Evolutionary conservation across 2,888 invertebrate species (phyloP), one percentile per base, ranked within the genome.

Genomic region (Sericinus montela): DNA sequence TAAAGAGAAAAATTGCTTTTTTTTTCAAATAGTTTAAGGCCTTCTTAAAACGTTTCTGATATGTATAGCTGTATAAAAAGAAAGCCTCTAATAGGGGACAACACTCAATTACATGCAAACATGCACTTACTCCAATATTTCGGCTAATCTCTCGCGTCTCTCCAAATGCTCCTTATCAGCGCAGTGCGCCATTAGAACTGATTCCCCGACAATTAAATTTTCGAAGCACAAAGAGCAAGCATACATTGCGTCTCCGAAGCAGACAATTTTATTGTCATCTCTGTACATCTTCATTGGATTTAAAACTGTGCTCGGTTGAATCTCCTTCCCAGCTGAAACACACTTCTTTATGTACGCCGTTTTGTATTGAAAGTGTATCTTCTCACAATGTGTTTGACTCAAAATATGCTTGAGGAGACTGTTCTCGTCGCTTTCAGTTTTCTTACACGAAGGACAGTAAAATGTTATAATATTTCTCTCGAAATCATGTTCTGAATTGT

Each of bases 221-320:
- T 86, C 87, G 45, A 88, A 86, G 58, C 88, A 88, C 1, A 88
- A 56, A 0, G 89, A 75, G 45, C 88, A 88, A 5, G 89, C 88
- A 1, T 81, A 88, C 56, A 76, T 55, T 0, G 82, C 81, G 59
- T 88, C 86, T 0, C 88, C 88, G 1, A 88, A 88, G 47, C 88
- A 88, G 0, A 88, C 87, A 29, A 88, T 84, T 56, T 88, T 88
- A 54, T 88, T 88, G 1, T 76, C 77, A 72, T 88, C 88, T 1
- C 88, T 54, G 34, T 88, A 88, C 78, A 85, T 74, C n/a, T 52
- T 83, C 88, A 88, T 88, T 0, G 88, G 74, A 43, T 88, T 88
- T 1, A 88, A 54, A 0, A 88, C 75, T 0, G 88, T 86, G 45
- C 88, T 88, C 0, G 88, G 88, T 49, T 82, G 80, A 0, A 88